Percentiles rank a stretch among this genome's conserved stretches.
Evolutionary conservation across 2,113 vertebrate genomes (phyloP).

Genomic region (Indicator indicator): DNA sequence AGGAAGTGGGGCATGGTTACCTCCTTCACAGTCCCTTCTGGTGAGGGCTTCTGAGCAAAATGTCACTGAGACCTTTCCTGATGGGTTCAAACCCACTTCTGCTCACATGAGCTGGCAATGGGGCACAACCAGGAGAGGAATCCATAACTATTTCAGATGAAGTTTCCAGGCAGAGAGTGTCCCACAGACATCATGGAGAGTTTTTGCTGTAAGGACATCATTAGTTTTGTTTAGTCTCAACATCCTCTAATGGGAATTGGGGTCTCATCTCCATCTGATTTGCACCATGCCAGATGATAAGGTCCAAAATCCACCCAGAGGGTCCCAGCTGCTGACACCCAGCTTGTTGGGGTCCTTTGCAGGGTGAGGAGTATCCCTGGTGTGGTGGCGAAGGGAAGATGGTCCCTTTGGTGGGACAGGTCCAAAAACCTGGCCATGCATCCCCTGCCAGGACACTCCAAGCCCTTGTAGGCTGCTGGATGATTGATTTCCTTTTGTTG

Average conservation of each 20-base stretch:
- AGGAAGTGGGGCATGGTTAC: background rate
- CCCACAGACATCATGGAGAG: background rate
- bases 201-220: background rate
- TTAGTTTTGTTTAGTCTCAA: background rate
- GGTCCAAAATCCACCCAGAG: background rate
- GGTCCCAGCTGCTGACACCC: background rate
- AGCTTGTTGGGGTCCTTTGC: fast-evolving
- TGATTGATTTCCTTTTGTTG: background rate
- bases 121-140: background rate
- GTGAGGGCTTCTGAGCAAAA: background rate
- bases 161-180: background rate
- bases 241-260: background rate
- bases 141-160: background rate
- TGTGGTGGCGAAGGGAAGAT: background rate
- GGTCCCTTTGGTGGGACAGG: background rate
- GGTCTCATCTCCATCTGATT: background rate
- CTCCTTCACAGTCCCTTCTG: background rate
- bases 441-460: fast-evolving
- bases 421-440: background rate
- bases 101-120: background rate
- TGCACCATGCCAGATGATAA: background rate
- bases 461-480: fast-evolving
- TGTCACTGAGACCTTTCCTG: background rate
- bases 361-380: background rate
- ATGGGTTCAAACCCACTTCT: background rate